phyloP scores from a whole-genome alignment of 2,113 vertebrate species.

The Pantherophis guttatus region DNA sequence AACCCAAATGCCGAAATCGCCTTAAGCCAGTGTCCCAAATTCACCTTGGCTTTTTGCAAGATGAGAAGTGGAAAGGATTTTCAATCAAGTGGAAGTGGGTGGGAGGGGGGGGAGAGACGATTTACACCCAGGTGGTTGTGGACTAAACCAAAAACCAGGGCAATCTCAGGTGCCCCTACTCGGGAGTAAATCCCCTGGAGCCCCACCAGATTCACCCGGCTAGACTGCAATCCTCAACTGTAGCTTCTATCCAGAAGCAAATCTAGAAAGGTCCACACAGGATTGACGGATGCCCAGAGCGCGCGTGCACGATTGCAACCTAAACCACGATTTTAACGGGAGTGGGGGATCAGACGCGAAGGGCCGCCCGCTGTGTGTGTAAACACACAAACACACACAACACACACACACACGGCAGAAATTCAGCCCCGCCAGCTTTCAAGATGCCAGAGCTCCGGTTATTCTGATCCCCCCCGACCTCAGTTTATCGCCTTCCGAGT shows the following conservation, averaged over 20 bases:
- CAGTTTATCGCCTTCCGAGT: slow-evolving; percentile 11
- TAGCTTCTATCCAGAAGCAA: neutral
- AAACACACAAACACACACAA: too few relatives aligned
- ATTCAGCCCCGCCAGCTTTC: neutral
- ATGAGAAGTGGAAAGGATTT: neutral
- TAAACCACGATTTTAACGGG: too few relatives aligned
- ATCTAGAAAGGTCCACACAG: neutral
- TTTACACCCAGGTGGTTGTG: neutral
- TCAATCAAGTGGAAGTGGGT: neutral
- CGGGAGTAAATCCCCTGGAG: neutral
- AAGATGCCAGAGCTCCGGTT: neutral
- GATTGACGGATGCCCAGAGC: neutral
- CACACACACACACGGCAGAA: neutral
- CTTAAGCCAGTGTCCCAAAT: neutral
- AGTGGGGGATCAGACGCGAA: neutral
- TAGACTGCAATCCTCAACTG: neutral
- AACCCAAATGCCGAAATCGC: neutral
- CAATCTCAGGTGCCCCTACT: neutral
- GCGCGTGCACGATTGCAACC: neutral
- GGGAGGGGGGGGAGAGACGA: neutral
- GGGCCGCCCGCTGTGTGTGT: neutral
- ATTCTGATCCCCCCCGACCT: slow-evolving; percentile 2
- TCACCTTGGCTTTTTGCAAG: neutral
- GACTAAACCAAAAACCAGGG: neutral
- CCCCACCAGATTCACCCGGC: neutral